Base-by-base conservation (phyloP, 2,113 vertebrate genomes). In the Hirundichthys speculiger region DNA sequence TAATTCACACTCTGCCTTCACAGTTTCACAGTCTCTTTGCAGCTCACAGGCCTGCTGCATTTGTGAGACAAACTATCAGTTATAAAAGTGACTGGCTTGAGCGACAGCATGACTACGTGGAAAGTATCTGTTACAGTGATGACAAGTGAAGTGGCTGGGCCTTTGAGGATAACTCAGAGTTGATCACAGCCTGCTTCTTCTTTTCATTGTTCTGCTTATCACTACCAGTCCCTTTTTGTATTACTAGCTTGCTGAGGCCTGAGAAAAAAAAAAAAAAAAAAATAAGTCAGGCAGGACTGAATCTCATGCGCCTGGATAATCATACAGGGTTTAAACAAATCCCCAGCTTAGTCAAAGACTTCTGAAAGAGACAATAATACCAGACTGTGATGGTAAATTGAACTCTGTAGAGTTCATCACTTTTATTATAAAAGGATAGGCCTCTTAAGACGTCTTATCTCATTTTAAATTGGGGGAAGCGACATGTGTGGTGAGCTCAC, bases 11-110 rank as follows among this genome's bases (percentile, higher is more conserved):
- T 14, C 25, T 3, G 38, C 57, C 34, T 65, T 60, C 60, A 52
- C 51, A 19, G 12, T 52, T 71, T 52, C 60, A 51, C n/a, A 38
- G 5, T 63, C 69, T 68, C 7, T 18, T 53, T 73, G 52, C 49
- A 34, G 43, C 27, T 59, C 3, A 14, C 6, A 61, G 13, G 42
- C 24, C 60, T 19, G 39, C 40, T 61, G 67, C 45, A 61, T 56
- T 5, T 21, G 39, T 25, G 16, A 25, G 40, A 50, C 5, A 63
- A 24, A 41, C 18, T 60, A 62, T 69, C 66, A 25, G 22, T 48
- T 30, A 34, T 51, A 66, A 5, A 66, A 62, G 46, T 24, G 45
- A 72, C 57, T 34, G 14, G 6, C 5, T 42, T 48, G 4, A 54
- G 20, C 15, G 10, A 18, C 7, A 47, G 16, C 38, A 6, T 43